Base-by-base conservation (phyloP, 2,888 invertebrate species). In the Osmoderma eremita region DNA sequence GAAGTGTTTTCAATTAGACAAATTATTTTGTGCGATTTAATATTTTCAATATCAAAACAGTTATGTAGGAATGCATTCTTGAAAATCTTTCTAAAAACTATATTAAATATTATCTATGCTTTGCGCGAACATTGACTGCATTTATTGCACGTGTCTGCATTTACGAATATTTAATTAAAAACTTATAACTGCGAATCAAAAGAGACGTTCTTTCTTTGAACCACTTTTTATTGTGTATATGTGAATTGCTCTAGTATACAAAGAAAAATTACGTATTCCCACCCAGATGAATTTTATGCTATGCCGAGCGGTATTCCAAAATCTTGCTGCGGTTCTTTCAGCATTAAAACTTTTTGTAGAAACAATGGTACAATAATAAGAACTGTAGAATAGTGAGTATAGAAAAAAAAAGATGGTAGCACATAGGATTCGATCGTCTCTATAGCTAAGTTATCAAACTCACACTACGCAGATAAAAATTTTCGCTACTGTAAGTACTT, bases 131-230 rank as follows among this genome's bases (percentile, higher is more conserved):
- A 48, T 45, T 45, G 24, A 61, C 58, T 53, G 63, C 63, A 64
- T 64, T 64, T 64, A 64, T 53, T 64, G 42, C 42, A 64, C 63
- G 24, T 62, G 36, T 49, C 53, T 64, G 63, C 63, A 64, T 64
- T 64, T 64, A 64, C 18, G 36, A 53, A 64, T 64, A 53, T 64
- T 63, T 53, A 51, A 51, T 64, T 64, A n/a, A 42, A 49, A 53
- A 53, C 39, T 42, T 53, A 53, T 51, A 41, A 58, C 62, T 41
- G 36, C 30, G 41, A 42, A 61, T 24, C 45, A 56, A 63, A 42
- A 48, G 39, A 48, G 49, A 41, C 30, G n/a, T 65, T 65, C 65
- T 66, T 58, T 66, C 56, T 66, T 66, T 66, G 65, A 66, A 49
- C 39, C 48, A 56, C 3, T 64, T 24, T 30, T 30, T 30, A 30